phyloP scores from a whole-genome alignment of 2,797 vertebrate species.

The Rhabdophis nuchalis region DNA sequence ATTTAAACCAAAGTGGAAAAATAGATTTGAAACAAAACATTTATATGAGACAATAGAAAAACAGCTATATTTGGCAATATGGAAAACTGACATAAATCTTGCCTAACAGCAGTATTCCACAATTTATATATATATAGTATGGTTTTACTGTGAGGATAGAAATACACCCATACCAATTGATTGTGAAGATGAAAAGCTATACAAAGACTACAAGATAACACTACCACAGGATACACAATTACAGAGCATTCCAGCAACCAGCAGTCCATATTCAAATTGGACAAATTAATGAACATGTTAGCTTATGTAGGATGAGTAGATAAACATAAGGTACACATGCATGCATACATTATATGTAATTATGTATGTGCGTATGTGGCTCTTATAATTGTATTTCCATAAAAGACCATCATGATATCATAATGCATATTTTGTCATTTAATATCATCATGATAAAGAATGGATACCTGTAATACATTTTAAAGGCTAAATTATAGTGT shows the following conservation, averaged over 20 bases:
- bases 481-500: not conserved
- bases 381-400: not conserved
- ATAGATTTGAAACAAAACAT: conserved; percentile 10
- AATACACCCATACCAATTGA: not conserved
- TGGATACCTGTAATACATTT: not conserved
- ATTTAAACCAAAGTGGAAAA: not conserved
- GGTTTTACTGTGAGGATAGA: not conserved
- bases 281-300: not conserved
- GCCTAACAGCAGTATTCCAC: not conserved
- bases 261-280: not conserved
- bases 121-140: not conserved
- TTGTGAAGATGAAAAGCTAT: not conserved
- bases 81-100: conserved; percentile 31
- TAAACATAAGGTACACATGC: not conserved
- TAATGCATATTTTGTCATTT: not conserved
- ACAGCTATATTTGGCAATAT: conserved; percentile 8
- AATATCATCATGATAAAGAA: not conserved
- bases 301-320: not conserved
- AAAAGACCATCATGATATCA: not conserved
- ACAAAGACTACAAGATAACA: not conserved
- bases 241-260: not conserved
- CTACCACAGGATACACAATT: not conserved
- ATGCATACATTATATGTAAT: not conserved
- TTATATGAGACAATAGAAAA: conserved; percentile 15
- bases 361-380: not conserved